Percentiles rank a stretch among this genome's conserved stretches.
phyloP scores from a whole-genome alignment of 35 echinoderm and acorn worm genomes.

The Holothuria glaberrima region DNA sequence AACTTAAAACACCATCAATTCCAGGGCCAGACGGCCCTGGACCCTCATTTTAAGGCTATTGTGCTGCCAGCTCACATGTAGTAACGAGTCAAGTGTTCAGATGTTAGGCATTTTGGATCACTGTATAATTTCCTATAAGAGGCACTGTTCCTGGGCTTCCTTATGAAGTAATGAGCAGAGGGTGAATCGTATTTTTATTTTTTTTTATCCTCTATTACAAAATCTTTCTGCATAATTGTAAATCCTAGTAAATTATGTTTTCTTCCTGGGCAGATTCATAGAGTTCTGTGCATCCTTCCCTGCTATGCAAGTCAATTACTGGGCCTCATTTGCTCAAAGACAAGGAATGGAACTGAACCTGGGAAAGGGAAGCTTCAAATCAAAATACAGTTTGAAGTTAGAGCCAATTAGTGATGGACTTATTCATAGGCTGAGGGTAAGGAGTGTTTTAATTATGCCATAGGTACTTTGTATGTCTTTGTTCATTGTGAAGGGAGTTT shows the following conservation, averaged over 20 bases:
- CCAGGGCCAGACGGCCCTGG: no score
- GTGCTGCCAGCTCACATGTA: no score
- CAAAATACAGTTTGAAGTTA: conserved; percentile 63
- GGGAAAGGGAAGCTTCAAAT: conserved; percentile 75
- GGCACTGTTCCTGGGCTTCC: no score
- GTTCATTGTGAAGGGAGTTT: no score
- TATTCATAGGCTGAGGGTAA: conserved; percentile 75
- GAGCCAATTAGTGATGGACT: conserved; percentile 71
- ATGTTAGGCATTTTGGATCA: no score
- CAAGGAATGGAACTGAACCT: conserved; percentile 86
- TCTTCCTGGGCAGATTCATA: conserved; percentile 54
- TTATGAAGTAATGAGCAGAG: no score
- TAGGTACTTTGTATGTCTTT: background rate
- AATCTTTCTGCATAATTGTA: background rate
- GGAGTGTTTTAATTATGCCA: background rate
- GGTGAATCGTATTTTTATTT: no score
- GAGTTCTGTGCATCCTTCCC: conserved; percentile 89
- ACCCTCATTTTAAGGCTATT: no score
- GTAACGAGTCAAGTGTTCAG: no score
- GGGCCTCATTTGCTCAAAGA: conserved; percentile 87
- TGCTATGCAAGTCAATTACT: conserved; percentile 79
- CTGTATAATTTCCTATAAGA: no score
- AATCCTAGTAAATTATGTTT: background rate
- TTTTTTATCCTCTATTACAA: no score
- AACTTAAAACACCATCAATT: no score